A percentile compares a stretch with the other conserved stretches of the same genome.
phyloP scores from a whole-genome alignment of 2,113 vertebrate genomes.

The Phycodurus eques region DNA sequence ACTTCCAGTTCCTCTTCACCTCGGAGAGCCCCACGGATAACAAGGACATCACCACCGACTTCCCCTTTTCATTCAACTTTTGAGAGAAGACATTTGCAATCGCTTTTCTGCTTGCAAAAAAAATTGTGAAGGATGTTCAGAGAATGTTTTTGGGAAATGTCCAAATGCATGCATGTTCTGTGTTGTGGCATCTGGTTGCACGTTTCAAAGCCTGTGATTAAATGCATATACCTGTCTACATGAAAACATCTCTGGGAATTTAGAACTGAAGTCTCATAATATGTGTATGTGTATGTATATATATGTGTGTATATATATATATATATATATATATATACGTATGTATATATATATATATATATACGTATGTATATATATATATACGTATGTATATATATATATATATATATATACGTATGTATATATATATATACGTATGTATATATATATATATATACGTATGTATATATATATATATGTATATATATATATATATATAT shows the following conservation, averaged over 20 bases:
- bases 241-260: neutral
- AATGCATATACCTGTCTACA: neutral
- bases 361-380: too few relatives aligned
- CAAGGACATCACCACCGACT: slow-evolving; percentile 41
- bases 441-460: too few relatives aligned
- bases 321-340: too few relatives aligned
- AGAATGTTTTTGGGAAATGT: neutral
- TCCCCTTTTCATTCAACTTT: slow-evolving; percentile 74
- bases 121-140: neutral
- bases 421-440: too few relatives aligned
- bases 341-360: too few relatives aligned
- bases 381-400: too few relatives aligned
- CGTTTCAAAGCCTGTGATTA: slow-evolving; percentile 12
- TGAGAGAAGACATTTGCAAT: slow-evolving; percentile 14
- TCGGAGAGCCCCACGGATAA: slow-evolving; percentile 45
- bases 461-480: too few relatives aligned
- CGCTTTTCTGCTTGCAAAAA: slow-evolving; percentile 1
- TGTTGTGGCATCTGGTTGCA: neutral
- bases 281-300: too few relatives aligned
- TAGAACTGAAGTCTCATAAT: too few relatives aligned
- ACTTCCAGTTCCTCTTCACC: slow-evolving; percentile 68
- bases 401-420: too few relatives aligned
- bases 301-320: too few relatives aligned
- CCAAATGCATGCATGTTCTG: slow-evolving; percentile 1
- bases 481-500: too few relatives aligned